A percentile compares a stretch with the other conserved stretches of the same genome.
Evolutionary conservation across 2,797 vertebrate genomes (phyloP).

Genomic region (Siniperca scherzeri): DNA sequence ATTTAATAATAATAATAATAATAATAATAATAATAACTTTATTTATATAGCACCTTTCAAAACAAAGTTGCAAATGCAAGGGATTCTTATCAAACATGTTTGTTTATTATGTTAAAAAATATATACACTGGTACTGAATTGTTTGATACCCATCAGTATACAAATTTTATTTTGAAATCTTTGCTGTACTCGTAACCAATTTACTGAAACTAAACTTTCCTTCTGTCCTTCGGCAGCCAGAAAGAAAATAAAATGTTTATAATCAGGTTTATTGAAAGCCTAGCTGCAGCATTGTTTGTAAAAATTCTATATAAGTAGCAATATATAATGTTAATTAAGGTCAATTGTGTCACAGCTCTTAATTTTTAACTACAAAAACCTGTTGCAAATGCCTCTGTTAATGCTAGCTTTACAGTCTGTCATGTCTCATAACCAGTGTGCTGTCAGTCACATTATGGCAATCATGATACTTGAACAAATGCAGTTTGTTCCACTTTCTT

Average conservation of each 20-base stretch:
- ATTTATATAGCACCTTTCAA: too few species aligned
- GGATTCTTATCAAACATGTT: too few species aligned
- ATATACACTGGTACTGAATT: too few species aligned
- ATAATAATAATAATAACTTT: too few species aligned
- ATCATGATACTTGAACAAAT: conserved; percentile 18
- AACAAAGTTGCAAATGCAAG: too few species aligned
- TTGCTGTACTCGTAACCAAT: not conserved
- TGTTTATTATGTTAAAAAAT: too few species aligned
- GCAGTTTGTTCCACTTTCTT: not conserved
- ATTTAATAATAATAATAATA: too few species aligned
- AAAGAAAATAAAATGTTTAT: not conserved
- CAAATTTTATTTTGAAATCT: not conserved
- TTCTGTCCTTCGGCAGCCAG: not conserved
- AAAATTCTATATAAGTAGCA: not conserved
- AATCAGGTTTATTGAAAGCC: not conserved
- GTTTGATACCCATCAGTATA: too few species aligned
- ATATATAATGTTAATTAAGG: not conserved
- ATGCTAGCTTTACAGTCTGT: not conserved
- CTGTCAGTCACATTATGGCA: not conserved
- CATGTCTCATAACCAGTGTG: conserved; percentile 15
- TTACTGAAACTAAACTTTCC: not conserved
- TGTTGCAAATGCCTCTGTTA: not conserved
- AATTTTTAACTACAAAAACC: not conserved
- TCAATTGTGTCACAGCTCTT: not conserved
- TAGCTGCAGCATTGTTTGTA: not conserved